A percentile compares a stretch with the other conserved stretches of the same genome.
Evolutionary conservation across 2,888 invertebrate species (phyloP).

Genomic region (Aphidoletes aphidimyza): DNA sequence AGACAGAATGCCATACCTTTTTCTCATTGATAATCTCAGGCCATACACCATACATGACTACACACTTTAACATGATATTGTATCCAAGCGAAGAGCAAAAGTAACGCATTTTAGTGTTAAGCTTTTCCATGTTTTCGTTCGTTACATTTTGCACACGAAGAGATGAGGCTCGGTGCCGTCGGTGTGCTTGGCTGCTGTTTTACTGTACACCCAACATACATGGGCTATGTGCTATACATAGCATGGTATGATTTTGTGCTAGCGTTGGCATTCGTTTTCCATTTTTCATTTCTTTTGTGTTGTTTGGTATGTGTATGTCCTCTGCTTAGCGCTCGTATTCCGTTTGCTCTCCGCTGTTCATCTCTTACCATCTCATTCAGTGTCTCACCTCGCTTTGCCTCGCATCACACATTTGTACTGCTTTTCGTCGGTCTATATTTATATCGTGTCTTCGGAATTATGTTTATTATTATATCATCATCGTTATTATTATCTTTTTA

Average conservation of each 20-base stretch:
- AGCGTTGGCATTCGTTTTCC: slow-evolving; percentile 20
- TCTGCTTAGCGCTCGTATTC: background rate
- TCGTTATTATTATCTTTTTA: slow-evolving; percentile 50
- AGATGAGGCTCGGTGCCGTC: too few relatives aligned
- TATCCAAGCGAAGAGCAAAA: background rate
- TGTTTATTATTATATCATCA: slow-evolving; percentile 48
- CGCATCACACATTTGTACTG: background rate
- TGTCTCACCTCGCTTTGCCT: background rate
- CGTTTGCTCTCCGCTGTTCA: background rate
- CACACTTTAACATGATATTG: background rate
- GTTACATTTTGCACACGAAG: background rate
- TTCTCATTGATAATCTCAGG: slow-evolving; percentile 11
- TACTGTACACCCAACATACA: too few relatives aligned
- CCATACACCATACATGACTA: slow-evolving; percentile 34
- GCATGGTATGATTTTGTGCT: slow-evolving; percentile 17
- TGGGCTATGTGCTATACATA: too few relatives aligned
- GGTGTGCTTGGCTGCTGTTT: too few relatives aligned
- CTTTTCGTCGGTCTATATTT: background rate
- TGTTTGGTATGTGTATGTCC: background rate
- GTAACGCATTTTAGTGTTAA: slow-evolving; percentile 22
- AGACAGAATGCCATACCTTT: background rate
- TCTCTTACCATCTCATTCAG: background rate
- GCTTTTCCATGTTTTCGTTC: background rate
- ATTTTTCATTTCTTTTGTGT: slow-evolving; percentile 41
- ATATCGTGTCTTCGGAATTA: slow-evolving; percentile 25